phyloP scores from a whole-genome alignment of 2,113 vertebrate genomes.

The Sula dactylatra region DNA sequence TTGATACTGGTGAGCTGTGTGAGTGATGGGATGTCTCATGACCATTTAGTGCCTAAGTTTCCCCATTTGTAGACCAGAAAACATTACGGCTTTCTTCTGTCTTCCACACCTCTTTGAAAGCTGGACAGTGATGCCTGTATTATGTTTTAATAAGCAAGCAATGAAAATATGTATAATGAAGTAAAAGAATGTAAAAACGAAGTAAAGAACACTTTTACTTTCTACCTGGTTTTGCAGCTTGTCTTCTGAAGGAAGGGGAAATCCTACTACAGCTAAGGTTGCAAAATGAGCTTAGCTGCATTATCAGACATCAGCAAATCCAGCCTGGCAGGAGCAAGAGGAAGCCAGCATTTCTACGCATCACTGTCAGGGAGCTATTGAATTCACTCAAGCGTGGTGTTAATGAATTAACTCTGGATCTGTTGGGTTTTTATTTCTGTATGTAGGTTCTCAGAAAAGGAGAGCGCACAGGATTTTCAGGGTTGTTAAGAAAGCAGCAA shows the following conservation, averaged over 20 bases:
- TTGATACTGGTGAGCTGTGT: not conserved
- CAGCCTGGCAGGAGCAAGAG: not conserved
- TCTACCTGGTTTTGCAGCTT: not conserved
- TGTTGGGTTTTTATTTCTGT: not conserved
- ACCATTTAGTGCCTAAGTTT: not conserved
- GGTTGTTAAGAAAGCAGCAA: not conserved
- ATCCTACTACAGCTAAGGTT: not conserved
- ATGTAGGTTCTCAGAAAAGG: not conserved
- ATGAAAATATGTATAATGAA: not conserved
- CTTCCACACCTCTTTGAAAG: not conserved
- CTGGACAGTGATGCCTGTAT: not conserved
- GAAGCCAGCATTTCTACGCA: constrained; percentile 16
- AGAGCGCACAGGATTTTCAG: not conserved
- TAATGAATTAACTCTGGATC: constrained; percentile 28
- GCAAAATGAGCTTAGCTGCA: not conserved
- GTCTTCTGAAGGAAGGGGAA: not conserved
- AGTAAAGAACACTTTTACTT: not conserved
- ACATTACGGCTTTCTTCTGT: not conserved
- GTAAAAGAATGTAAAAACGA: not conserved
- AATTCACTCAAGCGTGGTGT: not conserved
- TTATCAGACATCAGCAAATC: constrained; percentile 25
- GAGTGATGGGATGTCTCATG: not conserved
- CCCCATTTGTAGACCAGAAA: not conserved
- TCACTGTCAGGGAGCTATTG: constrained; percentile 27
- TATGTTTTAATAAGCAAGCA: not conserved